phyloP scores from a whole-genome alignment of 2,797 vertebrate genomes.

The Pipistrellus pygmaeus region DNA sequence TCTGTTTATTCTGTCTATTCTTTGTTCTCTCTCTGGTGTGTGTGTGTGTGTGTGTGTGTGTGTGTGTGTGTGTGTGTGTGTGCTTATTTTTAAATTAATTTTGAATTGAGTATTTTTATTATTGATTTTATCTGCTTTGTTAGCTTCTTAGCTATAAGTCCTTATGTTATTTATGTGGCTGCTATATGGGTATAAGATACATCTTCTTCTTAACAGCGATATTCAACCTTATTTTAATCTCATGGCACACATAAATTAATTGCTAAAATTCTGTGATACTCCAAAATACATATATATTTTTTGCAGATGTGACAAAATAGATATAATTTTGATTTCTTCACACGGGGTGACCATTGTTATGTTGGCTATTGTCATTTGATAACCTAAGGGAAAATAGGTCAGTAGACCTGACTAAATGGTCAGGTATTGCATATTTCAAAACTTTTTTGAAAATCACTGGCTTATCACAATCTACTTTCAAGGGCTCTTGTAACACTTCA shows the following conservation, averaged over 20 bases:
- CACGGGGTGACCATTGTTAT: too few relatives aligned
- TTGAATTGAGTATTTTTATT: slow-evolving; percentile 23
- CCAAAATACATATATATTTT: too few relatives aligned
- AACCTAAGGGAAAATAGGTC: too few relatives aligned
- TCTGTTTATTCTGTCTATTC: not conserved
- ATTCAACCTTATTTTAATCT: not conserved
- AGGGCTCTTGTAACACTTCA: not conserved
- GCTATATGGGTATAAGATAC: not conserved
- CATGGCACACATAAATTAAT: not conserved
- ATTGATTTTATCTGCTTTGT: not conserved
- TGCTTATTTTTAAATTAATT: not conserved
- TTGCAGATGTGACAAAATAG: too few relatives aligned
- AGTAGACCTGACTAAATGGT: too few relatives aligned
- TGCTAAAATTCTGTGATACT: too few relatives aligned
- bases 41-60: too few relatives aligned
- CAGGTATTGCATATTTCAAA: not conserved
- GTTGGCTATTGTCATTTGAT: too few relatives aligned
- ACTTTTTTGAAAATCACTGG: not conserved
- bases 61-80: too few relatives aligned
- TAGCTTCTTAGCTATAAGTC: not conserved
- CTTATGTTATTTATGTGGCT: not conserved
- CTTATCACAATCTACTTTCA: not conserved
- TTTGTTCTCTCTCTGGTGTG: not conserved
- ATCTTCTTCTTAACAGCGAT: not conserved
- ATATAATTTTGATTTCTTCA: too few relatives aligned